Evolutionary conservation across 2,113 vertebrate species (phyloP), one percentile per base, ranked within the genome.

Genomic region (Hemicordylus capensis): DNA sequence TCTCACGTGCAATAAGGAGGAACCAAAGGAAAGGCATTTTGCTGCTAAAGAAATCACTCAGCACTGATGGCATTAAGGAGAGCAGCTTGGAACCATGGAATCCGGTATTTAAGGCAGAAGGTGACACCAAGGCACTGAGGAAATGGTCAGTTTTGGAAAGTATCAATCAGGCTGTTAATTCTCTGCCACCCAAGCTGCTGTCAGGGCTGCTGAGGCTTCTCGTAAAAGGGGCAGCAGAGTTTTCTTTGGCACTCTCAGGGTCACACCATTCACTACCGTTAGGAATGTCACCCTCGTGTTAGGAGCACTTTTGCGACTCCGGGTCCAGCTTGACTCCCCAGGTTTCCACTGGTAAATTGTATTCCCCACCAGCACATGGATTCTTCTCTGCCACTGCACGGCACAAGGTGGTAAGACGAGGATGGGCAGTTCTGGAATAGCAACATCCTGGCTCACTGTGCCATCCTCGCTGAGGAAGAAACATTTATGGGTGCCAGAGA

Each of bases 311-410:
- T 88, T 81, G n/a, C 44, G 64, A 44, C 83, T 82, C 11, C 54
- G 70, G 5, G 83, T 90, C 89, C 89, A 90, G 20, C 64, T 75
- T 7, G 48, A 24, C 17, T 77, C 83, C 12, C 97, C 97, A 1
- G 97, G 97, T 82, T 96, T 97, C 97, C 97, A 97, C 61, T 96
- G 97, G 93, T 97, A 97, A 70, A 97, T 96, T 1, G 96, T 96
- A 46, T 97, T 96, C 4, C 97, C 97, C 0, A 97, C 97, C 84
- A 97, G 59, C 5, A 97, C 96, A 10, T 97, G 97, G 82, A 97
- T 97, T 92, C 96, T 92, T 73, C 96, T 93, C 86, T 96, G 97
- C 97, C 97, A 97, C 78, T 95, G 90, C 14, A 97, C 97, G 6
- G 97, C 97, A 0, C 97, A 96, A 2, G 96, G 96, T 0, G 96